A percentile compares a stretch with the other conserved stretches of the same genome.
These are phyloP conservation scores for Scortum barcoo DNA, from an alignment of 2,113 vertebrate genomes.

Conservation along the genomic window DNA sequence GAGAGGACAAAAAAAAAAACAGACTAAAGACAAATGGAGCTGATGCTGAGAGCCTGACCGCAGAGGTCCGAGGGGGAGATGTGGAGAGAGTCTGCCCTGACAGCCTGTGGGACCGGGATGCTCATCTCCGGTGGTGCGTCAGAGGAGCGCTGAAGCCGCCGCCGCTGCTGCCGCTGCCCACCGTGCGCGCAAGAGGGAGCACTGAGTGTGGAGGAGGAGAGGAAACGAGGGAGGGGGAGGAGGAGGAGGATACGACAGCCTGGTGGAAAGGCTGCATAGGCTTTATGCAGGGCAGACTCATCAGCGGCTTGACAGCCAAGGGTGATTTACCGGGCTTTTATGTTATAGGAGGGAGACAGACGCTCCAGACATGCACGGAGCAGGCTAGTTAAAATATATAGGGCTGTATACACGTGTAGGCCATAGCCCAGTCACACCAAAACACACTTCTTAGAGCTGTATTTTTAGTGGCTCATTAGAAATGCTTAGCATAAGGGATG, in stretches of 20 bases:
- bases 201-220: slow-evolving; percentile 72
- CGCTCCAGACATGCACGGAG: slow-evolving; percentile 29
- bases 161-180: slow-evolving; percentile 68
- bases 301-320: slow-evolving; percentile 58
- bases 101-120: slow-evolving; percentile 75
- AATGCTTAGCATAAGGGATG: slow-evolving; percentile 12
- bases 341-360: slow-evolving; percentile 36
- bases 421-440: not conserved
- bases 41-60: slow-evolving; percentile 49
- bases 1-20: too few species aligned
- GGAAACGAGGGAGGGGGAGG: slow-evolving; percentile 32
- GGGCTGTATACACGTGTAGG: not conserved
- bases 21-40: slow-evolving; percentile 23
- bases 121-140: slow-evolving; percentile 80
- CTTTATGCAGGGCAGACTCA: slow-evolving; percentile 71
- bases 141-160: slow-evolving; percentile 71
- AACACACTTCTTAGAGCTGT: slow-evolving; percentile 4
- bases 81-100: slow-evolving; percentile 64
- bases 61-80: slow-evolving; percentile 54
- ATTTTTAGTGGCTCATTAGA: slow-evolving; percentile 37
- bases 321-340: slow-evolving; percentile 69
- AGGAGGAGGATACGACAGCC: slow-evolving; percentile 44
- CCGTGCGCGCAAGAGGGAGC: slow-evolving; percentile 79
- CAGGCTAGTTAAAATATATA: slow-evolving; percentile 27
- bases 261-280: slow-evolving; percentile 71